Percentiles rank a stretch among this genome's conserved stretches.
Evolutionary conservation across 1,140 invertebrate species (phyloP).

Genomic region (Arion vulgaris): DNA sequence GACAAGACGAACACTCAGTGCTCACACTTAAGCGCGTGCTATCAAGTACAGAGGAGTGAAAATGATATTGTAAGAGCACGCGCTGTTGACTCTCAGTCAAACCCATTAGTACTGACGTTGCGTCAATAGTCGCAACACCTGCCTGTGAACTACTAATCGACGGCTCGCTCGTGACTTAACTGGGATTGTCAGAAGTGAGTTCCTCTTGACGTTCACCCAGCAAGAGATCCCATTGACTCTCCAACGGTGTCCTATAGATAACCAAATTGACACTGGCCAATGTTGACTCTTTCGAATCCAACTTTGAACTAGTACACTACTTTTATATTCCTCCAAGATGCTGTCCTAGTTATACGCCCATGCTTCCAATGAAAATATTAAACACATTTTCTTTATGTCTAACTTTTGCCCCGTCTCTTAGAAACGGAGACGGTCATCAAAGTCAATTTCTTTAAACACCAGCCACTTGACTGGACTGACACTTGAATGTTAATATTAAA

Average conservation of each 20-base stretch:
- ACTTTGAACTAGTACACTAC: neutral
- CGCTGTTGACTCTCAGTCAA: neutral
- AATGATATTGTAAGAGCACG: slow-evolving; percentile 5
- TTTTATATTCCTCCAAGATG: neutral
- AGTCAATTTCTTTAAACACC: neutral
- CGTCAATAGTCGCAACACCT: slow-evolving; percentile 4
- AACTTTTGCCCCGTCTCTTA: neutral
- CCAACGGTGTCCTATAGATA: neutral
- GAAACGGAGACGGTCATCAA: neutral
- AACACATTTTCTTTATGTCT: neutral
- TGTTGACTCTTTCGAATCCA: neutral
- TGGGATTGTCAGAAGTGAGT: neutral
- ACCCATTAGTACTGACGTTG: neutral
- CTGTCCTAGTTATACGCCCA: neutral
- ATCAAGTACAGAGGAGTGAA: neutral
- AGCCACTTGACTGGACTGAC: neutral
- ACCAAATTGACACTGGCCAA: neutral
- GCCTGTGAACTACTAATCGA: neutral
- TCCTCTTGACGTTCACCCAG: neutral
- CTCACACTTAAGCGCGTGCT: neutral
- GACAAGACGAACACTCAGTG: neutral
- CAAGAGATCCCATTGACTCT: neutral
- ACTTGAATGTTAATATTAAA: neutral
- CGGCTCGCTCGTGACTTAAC: slow-evolving; percentile 12
- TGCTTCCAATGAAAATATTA: neutral